Evolutionary conservation across 1,140 invertebrate genomes (phyloP).

Genomic region (Leptonema lineaticorne): DNA sequence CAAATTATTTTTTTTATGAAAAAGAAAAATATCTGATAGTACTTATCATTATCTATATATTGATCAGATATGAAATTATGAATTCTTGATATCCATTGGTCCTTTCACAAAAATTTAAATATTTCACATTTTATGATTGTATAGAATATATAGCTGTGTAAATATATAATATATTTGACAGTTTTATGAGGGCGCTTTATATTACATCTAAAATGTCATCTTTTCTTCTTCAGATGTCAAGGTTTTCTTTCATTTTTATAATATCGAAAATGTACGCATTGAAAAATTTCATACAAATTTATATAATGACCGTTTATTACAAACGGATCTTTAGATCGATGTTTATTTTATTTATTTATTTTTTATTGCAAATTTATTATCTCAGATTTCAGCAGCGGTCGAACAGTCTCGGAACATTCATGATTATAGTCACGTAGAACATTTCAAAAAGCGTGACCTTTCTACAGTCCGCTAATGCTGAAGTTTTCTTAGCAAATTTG

Average conservation of each 20-base stretch:
- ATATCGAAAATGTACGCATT: not conserved
- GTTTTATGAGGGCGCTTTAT: too few species aligned
- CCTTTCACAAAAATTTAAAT: too few species aligned
- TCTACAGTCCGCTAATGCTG: not conserved
- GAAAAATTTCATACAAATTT: not conserved
- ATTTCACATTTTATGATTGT: too few species aligned
- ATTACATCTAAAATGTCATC: not conserved
- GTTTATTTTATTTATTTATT: not conserved
- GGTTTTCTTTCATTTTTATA: not conserved
- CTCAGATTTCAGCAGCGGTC: not conserved
- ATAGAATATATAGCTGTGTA: too few species aligned
- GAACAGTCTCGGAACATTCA: not conserved
- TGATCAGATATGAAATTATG: too few species aligned
- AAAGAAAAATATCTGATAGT: too few species aligned
- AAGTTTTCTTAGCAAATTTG: not conserved
- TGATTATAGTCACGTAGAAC: conserved; percentile 4
- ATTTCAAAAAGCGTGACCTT: not conserved
- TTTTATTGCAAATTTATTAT: not conserved
- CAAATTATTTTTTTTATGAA: too few species aligned
- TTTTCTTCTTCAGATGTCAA: not conserved
- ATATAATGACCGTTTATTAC: not conserved
- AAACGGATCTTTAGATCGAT: not conserved
- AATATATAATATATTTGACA: too few species aligned
- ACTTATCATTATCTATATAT: too few species aligned
- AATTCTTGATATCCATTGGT: too few species aligned